These are phyloP conservation scores for Bombyx mori DNA, from an alignment of 1,140 invertebrate species.

Conservation along the genomic window ASM3026992v2 NC_085107.1:16183001-16183500, in stretches of 20 bases:
- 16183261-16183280: slow-evolving; percentile 22
- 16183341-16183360: too few relatives aligned
- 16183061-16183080: too few relatives aligned
- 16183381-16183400: too few relatives aligned
- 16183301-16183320: too few relatives aligned
- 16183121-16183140: slow-evolving; percentile 1
- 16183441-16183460: too few relatives aligned
- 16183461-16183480: too few relatives aligned
- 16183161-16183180: slow-evolving; percentile 16
- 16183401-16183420: too few relatives aligned
- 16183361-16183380: too few relatives aligned
- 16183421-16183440: too few relatives aligned
- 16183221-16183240: slow-evolving; percentile 19
- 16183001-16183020: slow-evolving; percentile 16
- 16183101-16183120: neutral
- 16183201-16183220: slow-evolving; percentile 18
- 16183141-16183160: neutral
- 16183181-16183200: slow-evolving; percentile 7
- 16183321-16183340: too few relatives aligned
- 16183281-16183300: neutral
- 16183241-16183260: slow-evolving; percentile 26
- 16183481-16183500: too few relatives aligned
- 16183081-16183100: too few relatives aligned
- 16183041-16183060: neutral
- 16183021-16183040: neutral